phyloP scores from a whole-genome alignment of 2,888 invertebrate genomes.

The Phaonia tiefii region DNA sequence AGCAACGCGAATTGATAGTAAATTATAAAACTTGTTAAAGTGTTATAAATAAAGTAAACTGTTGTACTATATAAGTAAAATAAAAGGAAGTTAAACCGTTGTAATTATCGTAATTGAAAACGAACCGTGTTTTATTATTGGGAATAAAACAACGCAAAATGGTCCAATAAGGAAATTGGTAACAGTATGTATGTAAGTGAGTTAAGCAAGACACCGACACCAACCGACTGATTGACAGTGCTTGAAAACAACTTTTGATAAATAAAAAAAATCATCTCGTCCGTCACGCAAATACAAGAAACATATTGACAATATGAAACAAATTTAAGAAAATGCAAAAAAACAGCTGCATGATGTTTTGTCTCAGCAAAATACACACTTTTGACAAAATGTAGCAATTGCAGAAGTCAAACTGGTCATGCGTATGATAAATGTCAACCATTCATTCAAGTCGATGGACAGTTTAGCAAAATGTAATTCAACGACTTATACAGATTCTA shows the following conservation, averaged over 20 bases:
- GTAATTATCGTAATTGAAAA: too few species aligned
- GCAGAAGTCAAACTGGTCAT: constrained; percentile 49
- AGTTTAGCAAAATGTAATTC: constrained; percentile 46
- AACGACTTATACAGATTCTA: constrained; percentile 48
- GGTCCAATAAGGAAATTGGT: too few species aligned
- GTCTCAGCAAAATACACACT: neutral
- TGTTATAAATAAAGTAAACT: too few species aligned
- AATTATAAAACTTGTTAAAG: too few species aligned
- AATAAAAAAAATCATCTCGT: neutral
- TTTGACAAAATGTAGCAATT: constrained; percentile 17
- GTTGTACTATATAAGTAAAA: too few species aligned
- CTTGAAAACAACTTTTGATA: constrained; percentile 1
- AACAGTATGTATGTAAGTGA: too few species aligned
- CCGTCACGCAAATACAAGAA: neutral
- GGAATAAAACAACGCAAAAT: too few species aligned
- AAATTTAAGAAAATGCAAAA: neutral
- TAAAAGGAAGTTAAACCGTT: too few species aligned
- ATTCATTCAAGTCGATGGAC: constrained; percentile 56
- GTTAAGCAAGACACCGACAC: too few species aligned
- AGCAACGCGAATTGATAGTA: too few species aligned
- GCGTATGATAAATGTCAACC: constrained; percentile 32
- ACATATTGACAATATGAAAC: neutral
- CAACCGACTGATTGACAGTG: neutral
- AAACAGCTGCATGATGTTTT: constrained; percentile 8
- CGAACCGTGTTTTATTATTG: too few species aligned